These are phyloP conservation scores for Hypomecis punctinalis DNA, from an alignment of 2,888 invertebrate genomes.

Conservation along the genomic window DNA sequence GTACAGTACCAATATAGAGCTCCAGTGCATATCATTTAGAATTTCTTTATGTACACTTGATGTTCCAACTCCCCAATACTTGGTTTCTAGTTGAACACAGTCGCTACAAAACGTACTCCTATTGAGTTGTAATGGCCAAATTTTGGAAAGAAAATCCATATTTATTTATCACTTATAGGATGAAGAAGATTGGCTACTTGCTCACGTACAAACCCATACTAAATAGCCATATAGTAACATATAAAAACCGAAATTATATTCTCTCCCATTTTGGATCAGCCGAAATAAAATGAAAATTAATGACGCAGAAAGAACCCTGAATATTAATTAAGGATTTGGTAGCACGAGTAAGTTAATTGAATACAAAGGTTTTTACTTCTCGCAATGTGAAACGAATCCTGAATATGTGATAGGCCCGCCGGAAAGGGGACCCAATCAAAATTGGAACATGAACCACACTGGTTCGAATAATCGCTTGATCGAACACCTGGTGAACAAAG, in stretches of 20 bases:
- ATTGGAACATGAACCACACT: slow-evolving; percentile 46
- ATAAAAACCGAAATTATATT: slow-evolving; percentile 11
- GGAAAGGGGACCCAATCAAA: slow-evolving; percentile 42
- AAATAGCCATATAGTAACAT: neutral
- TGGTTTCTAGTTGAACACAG: too few species aligned
- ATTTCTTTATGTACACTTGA: too few species aligned
- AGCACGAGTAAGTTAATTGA: slow-evolving; percentile 34
- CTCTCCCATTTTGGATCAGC: slow-evolving; percentile 13
- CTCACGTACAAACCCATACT: slow-evolving; percentile 2
- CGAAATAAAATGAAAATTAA: slow-evolving; percentile 31
- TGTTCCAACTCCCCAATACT: too few species aligned
- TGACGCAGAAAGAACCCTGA: slow-evolving; percentile 26
- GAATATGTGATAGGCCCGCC: slow-evolving; percentile 39
- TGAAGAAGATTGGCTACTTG: neutral
- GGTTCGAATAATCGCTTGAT: slow-evolving; percentile 60
- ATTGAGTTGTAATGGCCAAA: too few species aligned
- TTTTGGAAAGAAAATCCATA: too few species aligned
- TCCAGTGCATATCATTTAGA: too few species aligned
- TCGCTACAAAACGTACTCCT: too few species aligned
- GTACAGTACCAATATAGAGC: too few species aligned
- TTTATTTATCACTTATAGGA: neutral
- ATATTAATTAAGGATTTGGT: slow-evolving; percentile 32
- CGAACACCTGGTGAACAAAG: slow-evolving; percentile 64
- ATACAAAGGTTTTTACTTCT: slow-evolving; percentile 36
- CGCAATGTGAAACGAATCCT: slow-evolving; percentile 36